Percentiles rank a stretch among this genome's conserved stretches.
Evolutionary conservation across 2,888 invertebrate species (phyloP).

Genomic region (Lasioglossum calceatum): DNA sequence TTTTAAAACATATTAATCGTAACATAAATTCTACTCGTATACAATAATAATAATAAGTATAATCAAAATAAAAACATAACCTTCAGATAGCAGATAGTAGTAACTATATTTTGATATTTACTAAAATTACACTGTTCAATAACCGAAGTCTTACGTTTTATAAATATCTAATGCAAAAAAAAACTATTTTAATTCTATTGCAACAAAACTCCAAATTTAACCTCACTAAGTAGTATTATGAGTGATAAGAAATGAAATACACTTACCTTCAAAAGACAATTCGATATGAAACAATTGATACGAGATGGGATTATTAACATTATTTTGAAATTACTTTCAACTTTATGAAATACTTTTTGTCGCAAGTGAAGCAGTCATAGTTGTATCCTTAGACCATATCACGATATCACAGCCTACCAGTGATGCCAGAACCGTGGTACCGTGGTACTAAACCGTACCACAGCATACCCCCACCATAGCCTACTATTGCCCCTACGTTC

Average conservation of each 20-base stretch:
- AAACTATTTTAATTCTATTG: neutral
- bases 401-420: too few species aligned
- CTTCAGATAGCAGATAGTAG: neutral
- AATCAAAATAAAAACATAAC: slow-evolving; percentile 2
- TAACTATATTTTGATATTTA: neutral
- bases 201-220: neutral
- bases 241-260: neutral
- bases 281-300: neutral
- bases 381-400: neutral
- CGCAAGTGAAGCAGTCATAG: neutral
- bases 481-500: rapidly evolving
- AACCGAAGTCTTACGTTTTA: neutral
- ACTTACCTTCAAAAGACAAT: slow-evolving; percentile 22
- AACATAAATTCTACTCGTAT: neutral
- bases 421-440: too few species aligned
- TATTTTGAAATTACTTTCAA: neutral
- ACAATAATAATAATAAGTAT: neutral
- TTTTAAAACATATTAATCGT: neutral
- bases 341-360: neutral
- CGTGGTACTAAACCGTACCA: too few species aligned
- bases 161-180: neutral
- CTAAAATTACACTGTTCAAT: neutral
- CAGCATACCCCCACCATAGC: too few species aligned
- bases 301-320: slow-evolving; percentile 13
- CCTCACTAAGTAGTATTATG: neutral